These are phyloP conservation scores for Hirtodrosophila duncani DNA, from an alignment of 2,888 invertebrate species.

Conservation along the genomic window DNA sequence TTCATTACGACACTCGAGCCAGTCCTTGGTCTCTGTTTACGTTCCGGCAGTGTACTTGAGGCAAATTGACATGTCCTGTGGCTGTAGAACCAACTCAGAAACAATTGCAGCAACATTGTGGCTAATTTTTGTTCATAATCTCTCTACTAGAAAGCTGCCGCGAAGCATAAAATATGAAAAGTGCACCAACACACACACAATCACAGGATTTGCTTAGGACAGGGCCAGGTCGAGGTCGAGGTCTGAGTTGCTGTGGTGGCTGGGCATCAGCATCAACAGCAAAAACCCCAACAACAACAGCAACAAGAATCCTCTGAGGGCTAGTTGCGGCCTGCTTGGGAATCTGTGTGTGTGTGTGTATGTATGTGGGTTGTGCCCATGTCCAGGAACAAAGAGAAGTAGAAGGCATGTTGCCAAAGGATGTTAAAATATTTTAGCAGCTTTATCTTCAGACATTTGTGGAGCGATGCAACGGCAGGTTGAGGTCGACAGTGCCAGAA, in stretches of 20 bases:
- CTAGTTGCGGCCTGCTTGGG: slow-evolving; percentile 33
- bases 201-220: too few species aligned
- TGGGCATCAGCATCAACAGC: slow-evolving; percentile 8
- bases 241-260: too few species aligned
- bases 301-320: slow-evolving; percentile 4
- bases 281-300: neutral
- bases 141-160: too few species aligned
- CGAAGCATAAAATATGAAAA: too few species aligned
- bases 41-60: slow-evolving; percentile 8
- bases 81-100: too few species aligned
- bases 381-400: slow-evolving; percentile 8
- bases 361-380: slow-evolving; percentile 5
- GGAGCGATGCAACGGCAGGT: slow-evolving; percentile 9
- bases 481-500: neutral
- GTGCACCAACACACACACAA: too few species aligned
- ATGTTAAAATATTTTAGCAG: slow-evolving; percentile 72
- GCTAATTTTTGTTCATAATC: neutral
- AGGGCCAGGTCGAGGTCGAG: too few species aligned
- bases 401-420: slow-evolving; percentile 64
- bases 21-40: neutral
- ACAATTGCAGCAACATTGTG: neutral
- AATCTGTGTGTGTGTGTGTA: slow-evolving; percentile 11
- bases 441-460: slow-evolving; percentile 67
- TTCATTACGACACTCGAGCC: slow-evolving; percentile 47
- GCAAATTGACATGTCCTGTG: slow-evolving; percentile 43